These are phyloP conservation scores for Australoheros scitulus DNA, from an alignment of 2,113 vertebrate genomes.

Conservation along the genomic window DNA sequence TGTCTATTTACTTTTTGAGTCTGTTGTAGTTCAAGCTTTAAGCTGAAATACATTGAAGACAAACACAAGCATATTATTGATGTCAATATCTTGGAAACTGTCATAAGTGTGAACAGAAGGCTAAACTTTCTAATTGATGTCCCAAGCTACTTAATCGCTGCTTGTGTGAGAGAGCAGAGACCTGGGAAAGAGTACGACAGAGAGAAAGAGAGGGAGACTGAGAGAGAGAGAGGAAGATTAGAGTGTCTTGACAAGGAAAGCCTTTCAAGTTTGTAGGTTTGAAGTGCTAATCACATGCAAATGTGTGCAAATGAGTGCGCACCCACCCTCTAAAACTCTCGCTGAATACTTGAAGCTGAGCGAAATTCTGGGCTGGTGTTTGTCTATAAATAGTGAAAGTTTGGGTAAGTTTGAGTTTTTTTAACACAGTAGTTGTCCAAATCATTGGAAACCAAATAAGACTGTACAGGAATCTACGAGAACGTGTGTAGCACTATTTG, in stretches of 20 bases:
- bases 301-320: slow-evolving; percentile 74
- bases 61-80: neutral
- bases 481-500: neutral
- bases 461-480: neutral
- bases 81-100: slow-evolving; percentile 16
- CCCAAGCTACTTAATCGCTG: slow-evolving; percentile 58
- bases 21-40: neutral
- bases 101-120: slow-evolving; percentile 42
- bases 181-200: slow-evolving; percentile 23
- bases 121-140: slow-evolving; percentile 68
- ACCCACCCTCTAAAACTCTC: slow-evolving; percentile 59
- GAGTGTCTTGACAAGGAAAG: slow-evolving; percentile 70
- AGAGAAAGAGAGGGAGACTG: slow-evolving; percentile 19
- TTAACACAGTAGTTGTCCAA: slow-evolving; percentile 15
- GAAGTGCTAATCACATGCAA: slow-evolving; percentile 80
- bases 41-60: neutral
- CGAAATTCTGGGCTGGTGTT: slow-evolving; percentile 54
- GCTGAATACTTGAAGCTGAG: slow-evolving; percentile 47
- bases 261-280: slow-evolving; percentile 79
- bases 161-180: slow-evolving; percentile 50
- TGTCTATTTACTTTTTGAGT: neutral
- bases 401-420: slow-evolving; percentile 55
- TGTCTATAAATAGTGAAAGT: slow-evolving; percentile 70
- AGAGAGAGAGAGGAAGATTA: slow-evolving; percentile 60
- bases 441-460: neutral